phyloP scores from a whole-genome alignment of 2,888 invertebrate genomes.

The Diplazon laetatorius region DNA sequence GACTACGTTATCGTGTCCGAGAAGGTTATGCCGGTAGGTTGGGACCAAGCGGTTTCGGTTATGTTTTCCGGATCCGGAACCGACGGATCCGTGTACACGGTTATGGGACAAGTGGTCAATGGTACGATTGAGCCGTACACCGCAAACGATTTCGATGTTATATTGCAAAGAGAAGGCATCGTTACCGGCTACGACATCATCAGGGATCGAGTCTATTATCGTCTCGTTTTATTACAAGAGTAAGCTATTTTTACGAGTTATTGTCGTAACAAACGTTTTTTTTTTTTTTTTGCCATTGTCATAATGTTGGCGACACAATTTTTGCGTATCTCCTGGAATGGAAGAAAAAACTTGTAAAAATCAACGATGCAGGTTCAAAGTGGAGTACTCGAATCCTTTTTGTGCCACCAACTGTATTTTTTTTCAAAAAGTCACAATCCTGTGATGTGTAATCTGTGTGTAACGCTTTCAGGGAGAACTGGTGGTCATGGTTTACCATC shows the following conservation, averaged over 20 bases:
- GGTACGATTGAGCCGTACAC: background rate
- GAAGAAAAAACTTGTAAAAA: no score
- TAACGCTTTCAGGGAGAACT: background rate
- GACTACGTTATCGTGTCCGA: background rate
- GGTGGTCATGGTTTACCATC: background rate
- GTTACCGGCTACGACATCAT: background rate
- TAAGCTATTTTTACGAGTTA: no score
- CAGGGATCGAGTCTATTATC: no score
- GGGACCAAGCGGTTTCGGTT: background rate
- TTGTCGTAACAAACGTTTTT: no score
- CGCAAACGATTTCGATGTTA: background rate
- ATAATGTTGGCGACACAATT: no score
- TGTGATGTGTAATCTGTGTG: background rate
- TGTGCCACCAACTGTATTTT: no score
- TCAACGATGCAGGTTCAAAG: no score
- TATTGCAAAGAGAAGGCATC: background rate
- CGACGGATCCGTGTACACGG: background rate
- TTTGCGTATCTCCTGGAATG: no score
- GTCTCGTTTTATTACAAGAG: no score
- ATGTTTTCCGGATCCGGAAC: background rate
- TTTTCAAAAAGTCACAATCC: no score
- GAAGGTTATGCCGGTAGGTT: background rate
- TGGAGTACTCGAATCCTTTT: no score
- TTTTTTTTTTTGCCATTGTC: no score
- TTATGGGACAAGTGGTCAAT: constrained; percentile 7